Percentiles rank a stretch among this genome's conserved stretches.
phyloP scores from a whole-genome alignment of 2,888 invertebrate species.

The Halictus ligatus region DNA sequence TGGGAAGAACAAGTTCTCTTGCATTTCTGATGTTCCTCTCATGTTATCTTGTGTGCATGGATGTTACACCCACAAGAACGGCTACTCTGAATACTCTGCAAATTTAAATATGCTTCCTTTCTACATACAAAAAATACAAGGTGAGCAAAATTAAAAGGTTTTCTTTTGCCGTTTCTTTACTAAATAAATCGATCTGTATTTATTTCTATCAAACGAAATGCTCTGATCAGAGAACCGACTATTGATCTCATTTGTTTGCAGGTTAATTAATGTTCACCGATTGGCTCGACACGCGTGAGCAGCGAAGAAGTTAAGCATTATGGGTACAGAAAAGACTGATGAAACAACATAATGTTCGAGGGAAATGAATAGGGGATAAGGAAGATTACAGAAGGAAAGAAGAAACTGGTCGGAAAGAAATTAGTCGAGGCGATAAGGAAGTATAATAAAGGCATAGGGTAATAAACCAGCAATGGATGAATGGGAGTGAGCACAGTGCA shows the following conservation, averaged over 20 bases:
- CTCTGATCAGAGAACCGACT: background rate
- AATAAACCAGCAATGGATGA: constrained; percentile 80
- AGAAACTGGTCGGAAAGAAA: constrained; percentile 5
- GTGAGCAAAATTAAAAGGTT: constrained; percentile 49
- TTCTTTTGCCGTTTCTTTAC: background rate
- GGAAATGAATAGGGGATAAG: constrained; percentile 28
- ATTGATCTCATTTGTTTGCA: constrained; percentile 40
- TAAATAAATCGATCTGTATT: too few relatives aligned
- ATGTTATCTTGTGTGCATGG: constrained; percentile 32
- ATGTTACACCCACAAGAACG: constrained; percentile 27
- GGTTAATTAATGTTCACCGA: constrained; percentile 39
- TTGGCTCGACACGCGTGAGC: constrained; percentile 10
- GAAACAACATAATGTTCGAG: constrained; percentile 53
- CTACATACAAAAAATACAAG: constrained; percentile 29
- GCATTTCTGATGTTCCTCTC: constrained; percentile 25
- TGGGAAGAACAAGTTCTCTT: constrained; percentile 48
- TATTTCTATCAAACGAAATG: background rate
- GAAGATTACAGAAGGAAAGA: background rate
- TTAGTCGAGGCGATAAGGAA: constrained; percentile 19
- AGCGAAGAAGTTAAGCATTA: constrained; percentile 36
- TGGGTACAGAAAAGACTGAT: constrained; percentile 33
- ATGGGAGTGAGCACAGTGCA: constrained; percentile 82
- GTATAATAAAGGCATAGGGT: constrained; percentile 45
- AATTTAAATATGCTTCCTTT: constrained; percentile 55
- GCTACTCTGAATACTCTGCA: constrained; percentile 2